Base-by-base conservation (phyloP, 2,888 invertebrate genomes). In the Macropis europaea region DNA sequence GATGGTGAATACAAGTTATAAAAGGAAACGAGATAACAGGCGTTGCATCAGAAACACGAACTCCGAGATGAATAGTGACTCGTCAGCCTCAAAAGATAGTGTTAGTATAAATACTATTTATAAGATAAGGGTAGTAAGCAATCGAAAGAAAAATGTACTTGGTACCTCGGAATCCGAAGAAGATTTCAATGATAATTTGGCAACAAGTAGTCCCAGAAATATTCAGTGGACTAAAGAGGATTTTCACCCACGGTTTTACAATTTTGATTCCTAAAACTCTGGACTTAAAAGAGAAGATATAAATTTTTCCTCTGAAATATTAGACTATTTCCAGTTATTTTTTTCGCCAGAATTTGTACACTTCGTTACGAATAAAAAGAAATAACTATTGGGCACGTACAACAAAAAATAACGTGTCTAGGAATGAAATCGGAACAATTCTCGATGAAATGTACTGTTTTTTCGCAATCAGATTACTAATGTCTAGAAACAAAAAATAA, bases 141-240 rank as follows among this genome's bases (percentile, higher is more conserved):
- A 56, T 56, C 62, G 42, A 17, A 17, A 38, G 48, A 62, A 17
- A 69, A 69, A 69, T 19, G 50, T 62, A 42, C 54, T 54, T 56
- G 56, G 56, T 36, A 68, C 67, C 28, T 67, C 67, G 36, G 53
- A 67, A 67, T 67, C 60, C 53, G 67, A 67, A 60, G 38, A 60
- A 24, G 61, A 62, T 68, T 15, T 47, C 28, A 56, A 54, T 32
- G 42, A 62, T 68, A 48, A 32, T 61, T 61, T 61, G 40, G 45
- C 45, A 43, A 38, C 66, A 53, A 59, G 38, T 43, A 17, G 22
- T 57, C 53, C 26, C 53, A 15, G 53, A 53, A 67, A 67, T 53
- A 60, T 67, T 11, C 53, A 64, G 50, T 57, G 64, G 64, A 11
- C 64, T 60, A 67, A 9, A 53, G 32, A 67, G 53, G 32, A 67